Evolutionary conservation across 1,140 invertebrate species (phyloP).

Genomic region (Anthonomus grandis): DNA sequence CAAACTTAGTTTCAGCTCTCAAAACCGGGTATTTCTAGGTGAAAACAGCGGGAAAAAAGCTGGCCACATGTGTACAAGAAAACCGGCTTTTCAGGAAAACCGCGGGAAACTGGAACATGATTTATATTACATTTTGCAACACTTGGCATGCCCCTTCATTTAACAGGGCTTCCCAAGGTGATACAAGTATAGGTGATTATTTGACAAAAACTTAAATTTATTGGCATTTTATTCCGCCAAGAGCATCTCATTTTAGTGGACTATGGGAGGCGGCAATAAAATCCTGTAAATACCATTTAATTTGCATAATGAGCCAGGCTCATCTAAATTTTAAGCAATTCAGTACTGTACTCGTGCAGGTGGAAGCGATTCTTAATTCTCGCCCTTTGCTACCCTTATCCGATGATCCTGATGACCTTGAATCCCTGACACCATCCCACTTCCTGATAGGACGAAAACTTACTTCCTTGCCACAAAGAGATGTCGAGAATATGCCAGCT

Average conservation of each 20-base stretch:
- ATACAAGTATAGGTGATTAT: neutral
- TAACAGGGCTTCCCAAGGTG: neutral
- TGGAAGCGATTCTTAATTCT: conserved; percentile 43
- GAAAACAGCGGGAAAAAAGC: too few species aligned
- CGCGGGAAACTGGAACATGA: too few species aligned
- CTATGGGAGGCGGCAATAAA: conserved; percentile 44
- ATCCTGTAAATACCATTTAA: conserved; percentile 27
- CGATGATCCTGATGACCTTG: conserved; percentile 34
- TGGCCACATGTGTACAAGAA: too few species aligned
- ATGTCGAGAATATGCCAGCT: conserved; percentile 18
- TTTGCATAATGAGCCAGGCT: conserved; percentile 28
- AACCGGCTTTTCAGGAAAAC: too few species aligned
- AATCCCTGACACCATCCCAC: conserved; percentile 41
- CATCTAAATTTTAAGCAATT: conserved; percentile 40
- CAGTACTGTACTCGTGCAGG: conserved; percentile 32
- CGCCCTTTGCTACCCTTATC: conserved; percentile 25
- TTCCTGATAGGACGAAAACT: conserved; percentile 40
- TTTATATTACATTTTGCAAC: too few species aligned
- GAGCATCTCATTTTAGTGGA: conserved; percentile 43
- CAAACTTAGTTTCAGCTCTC: too few species aligned
- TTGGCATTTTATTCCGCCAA: conserved; percentile 47
- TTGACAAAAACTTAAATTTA: neutral
- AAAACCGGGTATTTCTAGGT: too few species aligned
- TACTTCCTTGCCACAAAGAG: conserved; percentile 39
- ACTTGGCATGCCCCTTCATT: too few species aligned